Conservation (phyloP, 2,888 invertebrate genomes). For the Polyploca ridens region DNA sequence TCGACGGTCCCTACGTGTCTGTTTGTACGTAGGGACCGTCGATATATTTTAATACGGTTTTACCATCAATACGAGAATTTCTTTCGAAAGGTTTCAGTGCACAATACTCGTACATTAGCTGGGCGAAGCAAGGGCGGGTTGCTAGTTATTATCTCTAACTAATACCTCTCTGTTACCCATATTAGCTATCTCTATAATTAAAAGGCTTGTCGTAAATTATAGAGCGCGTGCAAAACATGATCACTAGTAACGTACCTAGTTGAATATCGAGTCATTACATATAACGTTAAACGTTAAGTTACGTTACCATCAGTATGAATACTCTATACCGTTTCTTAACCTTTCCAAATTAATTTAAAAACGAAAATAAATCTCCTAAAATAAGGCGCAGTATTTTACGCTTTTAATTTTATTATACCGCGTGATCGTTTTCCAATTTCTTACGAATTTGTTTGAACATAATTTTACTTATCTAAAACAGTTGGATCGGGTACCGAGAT, state of each 20-base stretch:
- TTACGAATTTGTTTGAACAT: neutral
- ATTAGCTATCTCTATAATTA: neutral
- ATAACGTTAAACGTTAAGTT: neutral
- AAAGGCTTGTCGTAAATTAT: neutral
- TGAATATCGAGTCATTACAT: neutral
- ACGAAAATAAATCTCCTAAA: neutral
- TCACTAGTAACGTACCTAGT: neutral
- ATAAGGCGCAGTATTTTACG: neutral
- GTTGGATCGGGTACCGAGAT: neutral
- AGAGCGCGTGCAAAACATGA: neutral
- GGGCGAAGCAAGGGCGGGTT: too few species aligned
- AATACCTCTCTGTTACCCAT: too few species aligned
- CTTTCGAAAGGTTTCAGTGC: too few species aligned
- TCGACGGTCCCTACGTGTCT: too few species aligned
- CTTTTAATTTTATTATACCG: neutral
- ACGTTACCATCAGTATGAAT: neutral
- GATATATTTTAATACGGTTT: too few species aligned
- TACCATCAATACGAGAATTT: too few species aligned
- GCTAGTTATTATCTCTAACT: too few species aligned
- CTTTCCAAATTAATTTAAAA: neutral
- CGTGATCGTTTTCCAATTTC: constrained; percentile 10
- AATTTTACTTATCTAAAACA: constrained; percentile 10
- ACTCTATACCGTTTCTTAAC: neutral
- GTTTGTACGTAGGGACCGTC: too few species aligned
- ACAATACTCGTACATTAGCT: too few species aligned